A percentile compares a stretch with the other conserved stretches of the same genome.
phyloP scores from a whole-genome alignment of 2,888 invertebrate species.

The Entomobrya multifasciata region DNA sequence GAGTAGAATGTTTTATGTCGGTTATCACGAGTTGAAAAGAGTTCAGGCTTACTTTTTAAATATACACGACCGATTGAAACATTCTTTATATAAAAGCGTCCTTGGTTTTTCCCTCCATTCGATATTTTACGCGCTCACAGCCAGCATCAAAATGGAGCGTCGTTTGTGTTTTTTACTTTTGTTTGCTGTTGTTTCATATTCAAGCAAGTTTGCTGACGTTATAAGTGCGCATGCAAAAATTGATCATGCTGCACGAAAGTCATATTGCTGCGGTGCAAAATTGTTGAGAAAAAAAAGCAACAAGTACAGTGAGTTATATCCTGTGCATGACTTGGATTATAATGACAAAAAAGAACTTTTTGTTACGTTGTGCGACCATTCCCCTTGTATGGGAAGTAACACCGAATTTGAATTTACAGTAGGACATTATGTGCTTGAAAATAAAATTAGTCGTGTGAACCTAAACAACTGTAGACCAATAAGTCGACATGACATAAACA shows the following conservation, averaged over 20 bases:
- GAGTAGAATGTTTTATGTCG: too few relatives aligned
- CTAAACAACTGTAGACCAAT: too few relatives aligned
- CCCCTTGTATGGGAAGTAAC: background rate
- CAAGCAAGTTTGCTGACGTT: background rate
- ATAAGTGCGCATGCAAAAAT: background rate
- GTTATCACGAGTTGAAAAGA: too few relatives aligned
- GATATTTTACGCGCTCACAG: too few relatives aligned
- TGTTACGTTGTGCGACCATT: background rate
- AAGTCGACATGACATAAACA: too few relatives aligned
- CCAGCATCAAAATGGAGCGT: background rate
- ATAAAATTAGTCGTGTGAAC: background rate
- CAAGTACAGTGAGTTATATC: background rate
- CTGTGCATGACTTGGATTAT: background rate
- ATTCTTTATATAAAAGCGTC: too few relatives aligned
- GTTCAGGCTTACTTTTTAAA: too few relatives aligned
- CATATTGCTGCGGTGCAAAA: background rate
- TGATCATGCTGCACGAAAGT: background rate
- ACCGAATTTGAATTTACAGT: background rate
- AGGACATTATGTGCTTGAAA: background rate
- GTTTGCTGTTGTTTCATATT: background rate
- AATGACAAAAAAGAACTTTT: background rate
- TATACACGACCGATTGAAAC: too few relatives aligned
- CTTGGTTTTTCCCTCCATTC: too few relatives aligned
- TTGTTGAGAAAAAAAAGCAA: background rate
- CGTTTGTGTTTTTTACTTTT: background rate